Conservation (phyloP, 2,797 vertebrate species). For the Coranthus polyacanthus region DNA sequence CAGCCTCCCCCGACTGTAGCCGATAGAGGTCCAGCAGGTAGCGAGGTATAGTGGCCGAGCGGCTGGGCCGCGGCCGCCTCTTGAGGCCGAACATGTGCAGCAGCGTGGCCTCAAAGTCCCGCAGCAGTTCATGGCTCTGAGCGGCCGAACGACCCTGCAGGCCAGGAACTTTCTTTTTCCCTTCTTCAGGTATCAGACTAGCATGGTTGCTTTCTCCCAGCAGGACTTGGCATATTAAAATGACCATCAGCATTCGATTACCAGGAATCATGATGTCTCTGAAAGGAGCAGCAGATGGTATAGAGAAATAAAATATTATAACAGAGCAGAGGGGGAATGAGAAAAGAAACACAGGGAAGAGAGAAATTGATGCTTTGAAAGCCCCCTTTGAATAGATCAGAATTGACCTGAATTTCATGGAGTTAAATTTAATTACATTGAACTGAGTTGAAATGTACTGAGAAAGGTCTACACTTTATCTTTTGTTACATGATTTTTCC, state of each 20-base stretch:
- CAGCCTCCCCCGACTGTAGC: constrained; percentile 94
- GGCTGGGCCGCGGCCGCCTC: constrained; percentile 93
- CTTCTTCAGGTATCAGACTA: constrained; percentile 98
- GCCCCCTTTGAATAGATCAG: too few species aligned
- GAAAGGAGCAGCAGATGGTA: constrained; percentile 63
- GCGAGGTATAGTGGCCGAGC: constrained; percentile 90
- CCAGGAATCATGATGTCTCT: constrained; percentile 99
- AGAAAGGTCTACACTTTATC: constrained; percentile 47
- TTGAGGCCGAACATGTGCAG: constrained; percentile 99
- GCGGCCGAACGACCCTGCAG: constrained; percentile 91
- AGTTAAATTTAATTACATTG: too few species aligned
- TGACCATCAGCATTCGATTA: constrained; percentile 99
- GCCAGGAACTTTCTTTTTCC: constrained; percentile 95
- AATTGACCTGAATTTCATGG: too few species aligned
- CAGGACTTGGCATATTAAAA: constrained; percentile 99
- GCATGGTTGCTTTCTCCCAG: constrained; percentile 98
- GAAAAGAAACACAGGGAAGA: too few species aligned
- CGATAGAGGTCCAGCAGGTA: constrained; percentile 98
- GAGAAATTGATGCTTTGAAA: constrained; percentile 25
- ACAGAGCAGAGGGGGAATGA: constrained; percentile 31
- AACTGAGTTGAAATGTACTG: too few species aligned
- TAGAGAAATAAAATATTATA: constrained; percentile 53
- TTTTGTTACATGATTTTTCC: constrained; percentile 23
- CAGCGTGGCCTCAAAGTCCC: constrained; percentile 98
- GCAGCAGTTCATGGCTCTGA: constrained; percentile 98